Base-by-base conservation (phyloP, 1,140 invertebrate species). In the Heliconius hewitsoni region DNA sequence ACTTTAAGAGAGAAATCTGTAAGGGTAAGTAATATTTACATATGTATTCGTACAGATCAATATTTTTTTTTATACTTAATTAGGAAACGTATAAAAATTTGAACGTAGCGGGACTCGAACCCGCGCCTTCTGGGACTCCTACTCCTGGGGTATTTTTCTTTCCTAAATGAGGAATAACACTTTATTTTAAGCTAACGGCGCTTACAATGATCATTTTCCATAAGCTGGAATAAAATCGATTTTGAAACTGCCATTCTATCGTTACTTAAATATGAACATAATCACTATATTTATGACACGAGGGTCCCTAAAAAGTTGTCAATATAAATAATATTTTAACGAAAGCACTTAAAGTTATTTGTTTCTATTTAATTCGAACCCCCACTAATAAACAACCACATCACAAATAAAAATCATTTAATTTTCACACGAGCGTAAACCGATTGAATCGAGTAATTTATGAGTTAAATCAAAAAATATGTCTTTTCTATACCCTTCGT, bases 391-490 rank as follows among this genome's bases (percentile, higher is more conserved):
- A 91, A 91, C 86, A 89, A 89, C 88, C 86, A 57, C 86, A 90
- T 86, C 81, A 81, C 85, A 89, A 91, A 93, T 89, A 91, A 91
- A 89, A 86, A 79, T 83, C 82, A 82, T 82, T 85, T 91, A 91
- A 91, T 92, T 72, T 30, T 93, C 89, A 90, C 91, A 92, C 91
- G 87, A 89, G 90, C 90, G 90, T 90, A 91, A 94, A 92, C 87
- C 91, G 90, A 93, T 93, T 92, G 89, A 87, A 93, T 90, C 83
- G 83, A 89, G 91, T 91, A 92, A 94, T 93, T 94, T 94, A 93
- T 89, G 90, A 91, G 92, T 89, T 90, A 92, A 92, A 91, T 93
- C 91, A 91, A 92, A 94, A 94, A 94, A 93, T 93, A 93, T 92
- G 91, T 93, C 89, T 91, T 89, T 90, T 85, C 87, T 83, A 90